Base-by-base conservation (phyloP, 2,888 invertebrate genomes). In the Hyppa rectilinea region DNA sequence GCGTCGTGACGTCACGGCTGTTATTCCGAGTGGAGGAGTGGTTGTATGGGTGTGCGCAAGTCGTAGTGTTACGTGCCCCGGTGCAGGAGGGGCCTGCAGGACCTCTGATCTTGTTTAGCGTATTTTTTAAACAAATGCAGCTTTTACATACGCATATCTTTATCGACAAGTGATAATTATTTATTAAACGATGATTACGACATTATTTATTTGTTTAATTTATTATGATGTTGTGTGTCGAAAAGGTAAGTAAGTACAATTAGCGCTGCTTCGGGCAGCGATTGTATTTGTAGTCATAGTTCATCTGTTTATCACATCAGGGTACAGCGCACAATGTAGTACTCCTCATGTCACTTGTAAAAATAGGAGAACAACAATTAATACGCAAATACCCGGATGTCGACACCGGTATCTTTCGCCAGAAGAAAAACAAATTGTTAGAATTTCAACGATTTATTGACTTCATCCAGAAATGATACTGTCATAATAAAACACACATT, bases 141-240 rank as follows among this genome's bases (percentile, higher is more conserved):
- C 88, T 88, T 88, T 83, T 85, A 86, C 82, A 86, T 87, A 83
- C 87, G 89, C 89, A 89, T 91, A 89, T 88, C 87, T 87, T 85
- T 87, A 85, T 86, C 81, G 76, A 89, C 84, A 88, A 90, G 88
- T 90, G 88, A 90, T 87, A 90, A 87, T 87, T 88, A 89, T 90
- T 88, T 89, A 89, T 85, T 87, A 88, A 88, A 88, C 75, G 71
- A 87, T 86, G 79, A 87, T 80, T 85, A 82, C 69, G 58, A 81
- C 55, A 80, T 67, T 65, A 55, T 59, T 63, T 29, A 9, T 56
- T 62, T 55, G 60, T 85, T 83, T 82, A 2, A 81, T 80, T 82
- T 65, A 34, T 36, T 0, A 20, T 12, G 23, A 23, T 34, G 9
- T n/a, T 6, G 17, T 10, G 29, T 56, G n/a, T 65, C 3, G 17